Evolutionary conservation across 2,888 invertebrate genomes (phyloP), one percentile per base, ranked within the genome.

Genomic region (Argyresthia goedartella): DNA sequence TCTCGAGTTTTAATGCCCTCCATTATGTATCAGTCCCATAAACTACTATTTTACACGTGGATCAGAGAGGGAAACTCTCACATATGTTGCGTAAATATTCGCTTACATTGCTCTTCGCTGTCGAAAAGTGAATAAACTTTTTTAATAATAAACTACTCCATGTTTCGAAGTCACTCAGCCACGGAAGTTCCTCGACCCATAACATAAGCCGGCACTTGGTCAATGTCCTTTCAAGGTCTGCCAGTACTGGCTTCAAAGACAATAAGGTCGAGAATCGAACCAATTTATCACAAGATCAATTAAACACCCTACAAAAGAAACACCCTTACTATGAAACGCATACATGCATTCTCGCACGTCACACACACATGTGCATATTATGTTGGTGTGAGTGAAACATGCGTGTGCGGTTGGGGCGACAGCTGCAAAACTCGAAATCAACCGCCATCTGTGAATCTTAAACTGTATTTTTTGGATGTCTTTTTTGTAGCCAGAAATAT

Each of bases 381-480:
- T 33, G 14, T n/a, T 9, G 4, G 43, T 13, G 39, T 39, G 39
- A 9, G 39, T 39, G 39, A 39, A 25, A 6, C 55, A 54, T 57
- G 57, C 61, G 58, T 62, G 60, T 66, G 64, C 65, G 65, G 69
- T 66, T 69, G 72, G 68, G 67, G 11, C 71, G 77, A 75, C 85
- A 85, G 85, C 85, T 86, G 85, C 85, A 75, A 65, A 80, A 80
- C 76, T 80, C 71, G 80, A 74, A 79, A 76, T 66, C 70, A 61
- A 61, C 59, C 50, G 72, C 56, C 71, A 65, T 47, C 52, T 47
- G 65, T 54, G 81, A 65, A 60, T 71, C 76, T 73, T 82, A 86
- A 86, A 82, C 71, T 80, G 76, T 76, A 67, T 66, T 65, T 66
- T 67, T 65, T 66, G 33, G 14, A 14, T 25, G 10, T 11, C 15